phyloP scores from a whole-genome alignment of 2,888 invertebrate genomes.

The Molanna angustata region DNA sequence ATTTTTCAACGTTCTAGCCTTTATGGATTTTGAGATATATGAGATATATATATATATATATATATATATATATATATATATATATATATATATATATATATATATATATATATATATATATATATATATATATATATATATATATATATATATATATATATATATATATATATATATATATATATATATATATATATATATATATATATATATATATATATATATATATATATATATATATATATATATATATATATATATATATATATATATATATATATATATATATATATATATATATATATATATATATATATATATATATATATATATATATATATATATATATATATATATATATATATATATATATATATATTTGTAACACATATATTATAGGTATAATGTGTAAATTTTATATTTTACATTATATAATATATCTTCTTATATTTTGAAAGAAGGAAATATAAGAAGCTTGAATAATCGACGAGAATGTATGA shows the following conservation, averaged over 20 bases:
- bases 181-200: conserved; percentile 7
- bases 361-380: not conserved
- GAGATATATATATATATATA: no score
- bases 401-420: not conserved
- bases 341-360: not conserved
- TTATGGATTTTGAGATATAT: no score
- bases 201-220: conserved; percentile 7
- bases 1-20: no score
- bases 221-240: conserved; percentile 4
- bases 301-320: not conserved
- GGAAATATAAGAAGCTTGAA: no score
- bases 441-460: not conserved
- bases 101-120: conserved; percentile 7
- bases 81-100: conserved; percentile 6
- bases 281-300: not conserved
- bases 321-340: not conserved
- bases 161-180: conserved; percentile 7
- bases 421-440: not conserved
- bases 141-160: conserved; percentile 7
- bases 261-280: not conserved
- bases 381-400: not conserved
- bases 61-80: conserved; percentile 6
- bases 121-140: conserved; percentile 7
- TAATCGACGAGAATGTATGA: no score
- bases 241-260: not conserved